Conservation (phyloP, 2,113 vertebrate species). For the Pyrgilauda ruficollis region DNA sequence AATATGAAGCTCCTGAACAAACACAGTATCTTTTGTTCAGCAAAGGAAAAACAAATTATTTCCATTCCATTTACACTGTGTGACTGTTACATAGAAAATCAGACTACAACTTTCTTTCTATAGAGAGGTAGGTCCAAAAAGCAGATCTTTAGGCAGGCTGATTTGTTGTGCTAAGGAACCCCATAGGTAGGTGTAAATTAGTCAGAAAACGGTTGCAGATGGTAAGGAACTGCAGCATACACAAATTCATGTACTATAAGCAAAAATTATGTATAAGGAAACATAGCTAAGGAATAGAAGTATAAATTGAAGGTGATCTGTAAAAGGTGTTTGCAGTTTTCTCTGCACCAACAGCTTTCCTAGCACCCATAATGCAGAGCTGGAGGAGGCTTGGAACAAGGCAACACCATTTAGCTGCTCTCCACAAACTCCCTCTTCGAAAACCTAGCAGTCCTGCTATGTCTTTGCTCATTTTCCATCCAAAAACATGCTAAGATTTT, state of each 20-base stretch:
- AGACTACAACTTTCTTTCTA: background rate
- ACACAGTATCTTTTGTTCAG: background rate
- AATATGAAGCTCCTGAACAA: background rate
- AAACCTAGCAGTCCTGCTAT: background rate
- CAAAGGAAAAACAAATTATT: slow-evolving; percentile 28
- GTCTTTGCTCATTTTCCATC: background rate
- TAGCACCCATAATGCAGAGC: background rate
- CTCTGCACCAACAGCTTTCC: background rate
- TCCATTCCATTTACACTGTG: background rate
- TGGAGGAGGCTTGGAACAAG: background rate
- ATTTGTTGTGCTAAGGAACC: background rate
- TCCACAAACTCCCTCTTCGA: background rate
- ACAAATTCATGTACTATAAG: background rate
- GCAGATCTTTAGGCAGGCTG: background rate
- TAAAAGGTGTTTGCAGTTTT: background rate
- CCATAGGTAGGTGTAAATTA: background rate
- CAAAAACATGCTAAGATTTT: rapidly evolving
- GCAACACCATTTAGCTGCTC: background rate
- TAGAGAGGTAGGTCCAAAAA: background rate
- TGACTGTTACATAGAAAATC: background rate
- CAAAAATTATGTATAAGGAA: background rate
- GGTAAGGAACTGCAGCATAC: background rate
- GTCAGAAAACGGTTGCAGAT: background rate
- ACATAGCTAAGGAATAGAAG: background rate
- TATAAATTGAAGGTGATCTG: background rate